Base-by-base conservation (phyloP, 1,140 invertebrate genomes). In the Stratiolaelaps scimitus region DNA sequence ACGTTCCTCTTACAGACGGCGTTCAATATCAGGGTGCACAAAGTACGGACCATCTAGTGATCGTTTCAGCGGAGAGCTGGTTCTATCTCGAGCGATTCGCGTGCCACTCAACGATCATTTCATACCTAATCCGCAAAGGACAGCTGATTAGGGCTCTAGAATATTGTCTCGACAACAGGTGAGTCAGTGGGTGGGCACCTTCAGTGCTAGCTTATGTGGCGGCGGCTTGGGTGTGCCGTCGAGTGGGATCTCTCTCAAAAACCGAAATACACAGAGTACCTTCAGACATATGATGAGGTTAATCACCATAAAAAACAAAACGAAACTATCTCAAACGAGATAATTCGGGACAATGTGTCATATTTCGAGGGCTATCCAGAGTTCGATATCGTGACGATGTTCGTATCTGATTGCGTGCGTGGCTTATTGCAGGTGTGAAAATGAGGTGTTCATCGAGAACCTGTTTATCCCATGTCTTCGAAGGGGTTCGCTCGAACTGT, bases 361-460 rank as follows among this genome's bases (percentile, higher is more conserved):
- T n/a, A n/a, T n/a, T n/a, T n/a, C n/a, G n/a, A n/a, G n/a, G n/a
- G n/a, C n/a, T n/a, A n/a, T n/a, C n/a, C n/a, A n/a, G n/a, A n/a
- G n/a, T n/a, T n/a, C n/a, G n/a, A n/a, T n/a, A n/a, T n/a, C n/a
- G n/a, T n/a, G n/a, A n/a, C n/a, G n/a, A n/a, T n/a, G n/a, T n/a
- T 29, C 34, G 19, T 64, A 64, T 28, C 26, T 40, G 7, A 6
- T 26, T 46, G 43, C 7, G 2, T 46, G 48, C 15, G 48, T 46
- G 4, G n/a, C 43, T 29, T 26, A n/a, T 43, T 45, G 4, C 43
- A 46, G 43, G 23, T 44, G 65, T 46, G 65, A 66, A 44, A 66
- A 60, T 47, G 70, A 78, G 30, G 72, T 77, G 13, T 79, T 77
- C 72, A 68, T 78, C 10, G 74, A 76, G 64, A 71, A 72, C 0